Conservation (phyloP, 2,888 invertebrate species). For the Drosophila testacea region DNA sequence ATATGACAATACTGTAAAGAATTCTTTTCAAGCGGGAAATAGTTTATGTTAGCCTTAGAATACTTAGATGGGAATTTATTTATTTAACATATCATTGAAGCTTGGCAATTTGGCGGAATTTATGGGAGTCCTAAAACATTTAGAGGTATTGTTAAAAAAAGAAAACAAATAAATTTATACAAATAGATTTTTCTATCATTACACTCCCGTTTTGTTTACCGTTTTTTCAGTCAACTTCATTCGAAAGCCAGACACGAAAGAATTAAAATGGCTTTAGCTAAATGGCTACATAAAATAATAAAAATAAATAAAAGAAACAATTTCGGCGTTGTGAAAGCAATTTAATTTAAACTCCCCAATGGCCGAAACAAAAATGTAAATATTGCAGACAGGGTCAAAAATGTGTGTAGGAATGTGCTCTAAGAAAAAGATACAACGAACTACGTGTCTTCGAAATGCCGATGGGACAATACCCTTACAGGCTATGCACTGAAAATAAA, state of each 20-base stretch:
- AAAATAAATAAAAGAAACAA: constrained; percentile 23
- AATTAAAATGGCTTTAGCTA: constrained; percentile 46
- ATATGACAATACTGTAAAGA: background rate
- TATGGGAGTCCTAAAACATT: background rate
- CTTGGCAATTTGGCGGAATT: background rate
- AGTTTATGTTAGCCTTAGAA: background rate
- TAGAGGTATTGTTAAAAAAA: background rate
- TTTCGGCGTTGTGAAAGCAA: constrained; percentile 56
- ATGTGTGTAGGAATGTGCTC: constrained; percentile 38
- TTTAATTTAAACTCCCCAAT: constrained; percentile 70
- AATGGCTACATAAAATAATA: constrained; percentile 40
- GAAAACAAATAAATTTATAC: background rate
- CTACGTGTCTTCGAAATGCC: background rate
- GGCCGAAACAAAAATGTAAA: constrained; percentile 53
- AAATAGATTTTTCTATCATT: constrained; percentile 4
- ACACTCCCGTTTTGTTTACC: constrained; percentile 6
- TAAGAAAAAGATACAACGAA: constrained; percentile 8
- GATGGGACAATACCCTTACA: constrained; percentile 2
- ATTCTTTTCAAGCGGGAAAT: background rate
- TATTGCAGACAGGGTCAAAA: constrained; percentile 46
- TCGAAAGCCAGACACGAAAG: constrained; percentile 15
- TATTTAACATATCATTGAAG: background rate
- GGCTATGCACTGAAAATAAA: background rate
- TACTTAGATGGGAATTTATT: background rate
- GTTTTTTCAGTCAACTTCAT: background rate